A percentile compares a stretch with the other conserved stretches of the same genome.
phyloP scores from a whole-genome alignment of 1,140 invertebrate genomes.

The Theocolax elegans region DNA sequence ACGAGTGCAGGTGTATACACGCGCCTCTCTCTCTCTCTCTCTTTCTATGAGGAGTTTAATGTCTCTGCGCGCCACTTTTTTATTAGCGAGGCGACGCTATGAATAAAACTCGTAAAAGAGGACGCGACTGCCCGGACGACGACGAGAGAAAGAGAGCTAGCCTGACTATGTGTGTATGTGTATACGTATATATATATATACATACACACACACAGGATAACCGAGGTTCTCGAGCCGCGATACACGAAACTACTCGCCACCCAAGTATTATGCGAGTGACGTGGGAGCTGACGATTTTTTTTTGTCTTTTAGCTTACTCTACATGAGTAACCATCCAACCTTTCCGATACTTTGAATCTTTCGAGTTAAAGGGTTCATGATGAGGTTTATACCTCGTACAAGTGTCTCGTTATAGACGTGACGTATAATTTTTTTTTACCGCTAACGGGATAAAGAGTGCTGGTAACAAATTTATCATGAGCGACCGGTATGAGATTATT shows the following conservation, averaged over 20 bases:
- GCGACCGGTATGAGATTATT: too few species aligned
- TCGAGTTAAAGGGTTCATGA: background rate
- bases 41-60: conserved; percentile 52
- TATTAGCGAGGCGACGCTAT: conserved; percentile 55
- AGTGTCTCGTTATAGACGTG: background rate
- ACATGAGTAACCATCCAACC: too few species aligned
- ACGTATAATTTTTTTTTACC: too few species aligned
- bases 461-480: too few species aligned
- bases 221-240: background rate
- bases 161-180: background rate
- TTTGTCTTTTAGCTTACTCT: background rate
- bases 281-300: conserved; percentile 3
- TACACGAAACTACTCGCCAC: background rate
- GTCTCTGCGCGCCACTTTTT: conserved; percentile 52
- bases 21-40: background rate
- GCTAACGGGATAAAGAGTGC: too few species aligned
- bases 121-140: background rate
- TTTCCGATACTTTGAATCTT: background rate
- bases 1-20: conserved; percentile 40
- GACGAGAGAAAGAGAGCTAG: background rate
- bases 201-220: too few species aligned
- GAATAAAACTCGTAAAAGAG: conserved; percentile 52
- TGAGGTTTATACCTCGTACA: conserved; percentile 6
- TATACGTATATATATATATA: background rate
- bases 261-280: background rate